These are phyloP conservation scores for Philonicus albiceps DNA, from an alignment of 2,888 invertebrate genomes.

Conservation along the genomic window DNA sequence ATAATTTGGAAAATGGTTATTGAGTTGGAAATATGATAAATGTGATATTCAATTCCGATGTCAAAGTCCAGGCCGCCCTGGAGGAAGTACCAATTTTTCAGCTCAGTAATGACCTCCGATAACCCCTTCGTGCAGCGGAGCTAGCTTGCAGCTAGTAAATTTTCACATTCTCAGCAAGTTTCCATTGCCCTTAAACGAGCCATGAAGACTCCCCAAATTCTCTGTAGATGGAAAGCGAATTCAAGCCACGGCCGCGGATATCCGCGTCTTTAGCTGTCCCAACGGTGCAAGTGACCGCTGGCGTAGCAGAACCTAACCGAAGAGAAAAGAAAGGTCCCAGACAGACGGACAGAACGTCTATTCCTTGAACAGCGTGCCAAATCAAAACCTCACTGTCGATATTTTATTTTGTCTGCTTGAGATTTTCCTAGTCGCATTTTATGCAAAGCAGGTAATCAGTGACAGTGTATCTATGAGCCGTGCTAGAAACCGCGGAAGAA, in stretches of 20 bases:
- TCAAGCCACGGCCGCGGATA: slow-evolving; percentile 25
- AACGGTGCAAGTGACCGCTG: not conserved
- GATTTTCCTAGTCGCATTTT: not conserved
- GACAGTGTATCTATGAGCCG: not conserved
- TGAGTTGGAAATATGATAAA: not conserved
- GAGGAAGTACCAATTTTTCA: not conserved
- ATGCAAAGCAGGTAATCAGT: slow-evolving; percentile 22
- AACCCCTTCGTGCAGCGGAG: not conserved
- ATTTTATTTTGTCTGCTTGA: not conserved
- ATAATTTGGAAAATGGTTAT: not conserved
- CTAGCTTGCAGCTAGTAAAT: not conserved
- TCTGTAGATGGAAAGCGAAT: not conserved
- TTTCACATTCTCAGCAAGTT: not conserved
- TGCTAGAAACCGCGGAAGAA: not conserved
- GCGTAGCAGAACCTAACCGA: not conserved
- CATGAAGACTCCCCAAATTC: slow-evolving; percentile 1
- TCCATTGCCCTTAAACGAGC: not conserved
- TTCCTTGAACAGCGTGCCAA: not conserved
- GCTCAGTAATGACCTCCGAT: not conserved
- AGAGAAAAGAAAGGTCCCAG: not conserved
- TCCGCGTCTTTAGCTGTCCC: slow-evolving; percentile 17
- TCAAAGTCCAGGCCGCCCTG: not conserved
- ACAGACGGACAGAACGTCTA: not conserved
- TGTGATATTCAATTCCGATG: not conserved
- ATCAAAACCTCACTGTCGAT: not conserved